Percentiles rank a stretch among this genome's conserved stretches.
Conservation (phyloP, 2,888 invertebrate species). For the Aspidiotus rigidus region DNA sequence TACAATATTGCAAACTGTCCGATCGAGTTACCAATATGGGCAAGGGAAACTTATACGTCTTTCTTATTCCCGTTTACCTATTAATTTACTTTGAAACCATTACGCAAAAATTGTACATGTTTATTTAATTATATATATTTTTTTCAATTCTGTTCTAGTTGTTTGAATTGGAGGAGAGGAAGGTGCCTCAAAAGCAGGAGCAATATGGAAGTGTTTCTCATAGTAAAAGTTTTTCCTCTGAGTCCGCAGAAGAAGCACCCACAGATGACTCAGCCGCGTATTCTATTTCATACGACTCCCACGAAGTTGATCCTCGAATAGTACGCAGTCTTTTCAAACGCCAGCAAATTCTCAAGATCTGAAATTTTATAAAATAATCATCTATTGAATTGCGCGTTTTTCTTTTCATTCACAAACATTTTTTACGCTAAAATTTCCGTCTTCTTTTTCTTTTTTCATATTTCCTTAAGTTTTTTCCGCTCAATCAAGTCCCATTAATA, state of each 20-base stretch:
- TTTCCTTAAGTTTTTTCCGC: no score
- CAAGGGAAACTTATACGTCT: no score
- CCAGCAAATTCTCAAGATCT: slow-evolving; percentile 25
- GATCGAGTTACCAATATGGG: no score
- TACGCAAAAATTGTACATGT: no score
- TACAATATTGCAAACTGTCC: no score
- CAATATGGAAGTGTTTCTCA: slow-evolving; percentile 4
- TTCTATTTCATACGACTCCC: slow-evolving; percentile 13
- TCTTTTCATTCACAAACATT: no score
- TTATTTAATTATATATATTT: slow-evolving; percentile 7
- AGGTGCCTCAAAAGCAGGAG: slow-evolving; percentile 16
- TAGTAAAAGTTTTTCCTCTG: slow-evolving; percentile 3
- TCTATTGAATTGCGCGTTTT: no score
- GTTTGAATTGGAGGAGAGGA: slow-evolving; percentile 20
- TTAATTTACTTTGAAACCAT: slow-evolving; percentile 2
- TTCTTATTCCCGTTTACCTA: not conserved
- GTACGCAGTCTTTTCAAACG: slow-evolving; percentile 22
- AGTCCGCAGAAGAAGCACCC: slow-evolving; percentile 8
- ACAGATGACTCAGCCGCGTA: slow-evolving; percentile 15
- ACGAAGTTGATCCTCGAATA: slow-evolving; percentile 25
- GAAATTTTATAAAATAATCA: slow-evolving; percentile 13
- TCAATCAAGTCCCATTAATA: no score
- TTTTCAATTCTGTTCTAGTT: slow-evolving; percentile 20
- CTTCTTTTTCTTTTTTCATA: no score
- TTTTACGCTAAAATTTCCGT: no score